Conservation (phyloP, 2,797 vertebrate genomes). For the Centropyge bicolor region DNA sequence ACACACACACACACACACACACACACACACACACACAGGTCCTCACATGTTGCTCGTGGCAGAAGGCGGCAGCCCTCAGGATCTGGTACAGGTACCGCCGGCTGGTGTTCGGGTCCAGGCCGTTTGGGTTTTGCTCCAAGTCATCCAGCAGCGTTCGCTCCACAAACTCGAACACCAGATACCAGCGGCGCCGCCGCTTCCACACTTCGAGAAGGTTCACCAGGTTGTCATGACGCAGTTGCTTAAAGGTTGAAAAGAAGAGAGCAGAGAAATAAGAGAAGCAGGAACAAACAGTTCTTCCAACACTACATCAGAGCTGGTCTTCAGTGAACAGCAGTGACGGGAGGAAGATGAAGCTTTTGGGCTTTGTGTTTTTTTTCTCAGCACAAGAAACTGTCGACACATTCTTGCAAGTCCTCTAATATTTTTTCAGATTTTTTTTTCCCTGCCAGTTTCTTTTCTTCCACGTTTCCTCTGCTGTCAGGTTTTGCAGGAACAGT, state of each 20-base stretch:
- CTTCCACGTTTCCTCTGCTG: not conserved
- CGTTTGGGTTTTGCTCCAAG: conserved; percentile 86
- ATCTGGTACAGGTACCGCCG: conserved; percentile 90
- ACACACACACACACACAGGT: not conserved
- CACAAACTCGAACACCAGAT: conserved; percentile 95
- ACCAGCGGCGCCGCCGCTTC: conserved; percentile 90
- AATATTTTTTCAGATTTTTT: not conserved
- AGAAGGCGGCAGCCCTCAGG: conserved; percentile 89
- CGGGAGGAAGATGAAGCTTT: no score
- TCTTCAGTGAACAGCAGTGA: no score
- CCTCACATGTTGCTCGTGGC: conserved; percentile 90
- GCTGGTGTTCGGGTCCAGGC: conserved; percentile 84
- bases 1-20: not conserved
- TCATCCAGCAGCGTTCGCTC: conserved; percentile 92
- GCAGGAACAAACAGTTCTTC: no score
- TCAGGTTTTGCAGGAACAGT: not conserved
- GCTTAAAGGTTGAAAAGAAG: conserved; percentile 74
- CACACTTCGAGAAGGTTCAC: conserved; percentile 93
- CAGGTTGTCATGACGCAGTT: conserved; percentile 93
- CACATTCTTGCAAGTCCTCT: no score
- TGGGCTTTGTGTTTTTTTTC: no score
- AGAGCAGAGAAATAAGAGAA: not conserved
- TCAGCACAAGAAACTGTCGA: no score
- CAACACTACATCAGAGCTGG: no score
- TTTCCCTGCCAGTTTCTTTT: not conserved